Base-by-base conservation (phyloP, 2,888 invertebrate genomes). In the Pachydiplax longipennis region DNA sequence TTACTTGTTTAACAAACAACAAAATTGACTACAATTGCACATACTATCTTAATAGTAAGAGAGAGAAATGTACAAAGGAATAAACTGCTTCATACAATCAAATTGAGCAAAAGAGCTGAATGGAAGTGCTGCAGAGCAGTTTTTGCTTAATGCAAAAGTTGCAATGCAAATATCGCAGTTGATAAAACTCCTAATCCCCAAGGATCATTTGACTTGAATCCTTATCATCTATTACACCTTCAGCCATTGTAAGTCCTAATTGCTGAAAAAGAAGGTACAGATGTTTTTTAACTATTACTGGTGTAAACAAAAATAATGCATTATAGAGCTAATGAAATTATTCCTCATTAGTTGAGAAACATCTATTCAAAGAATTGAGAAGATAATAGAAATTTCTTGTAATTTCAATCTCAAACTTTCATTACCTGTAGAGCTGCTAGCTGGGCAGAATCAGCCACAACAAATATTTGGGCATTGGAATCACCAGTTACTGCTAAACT, bases 361-460 rank as follows among this genome's bases (percentile, higher is more conserved):
- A 22, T 18, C 13, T 37, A 0, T 25, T 25, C 3, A 25, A 80
- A 10, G 37, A 5, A 4, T 37, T 37, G 5, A 5, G 37, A 37
- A 37, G 37, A 37, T 37, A n/a, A n/a, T 37, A 37, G 37, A 37
- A 37, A 37, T 4, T 37, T 5, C 37, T 37, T 37, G 3, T 5
- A 37, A 37, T 2, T 37, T 65, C 6, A 12, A n/a, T 4, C 25
- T 6, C 10, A 25, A 15, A 31, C 53, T 35, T 53, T 8, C 18
- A 53, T 80, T 91, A 92, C 92, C 91, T 92, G 91, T 22, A 92
- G 91, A 80, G 92, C 91, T 37, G 92, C 92, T 15, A 92, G 90
- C 31, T 92, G 92, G 12, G 91, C 81, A n/a, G 92, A 91, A 81
- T 92, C 91, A 0, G 92, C 91, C 31, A 92, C 91, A 10, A 92